These are phyloP conservation scores for Ips nitidus DNA, from an alignment of 1,140 invertebrate genomes.

Conservation along the genomic window DNA sequence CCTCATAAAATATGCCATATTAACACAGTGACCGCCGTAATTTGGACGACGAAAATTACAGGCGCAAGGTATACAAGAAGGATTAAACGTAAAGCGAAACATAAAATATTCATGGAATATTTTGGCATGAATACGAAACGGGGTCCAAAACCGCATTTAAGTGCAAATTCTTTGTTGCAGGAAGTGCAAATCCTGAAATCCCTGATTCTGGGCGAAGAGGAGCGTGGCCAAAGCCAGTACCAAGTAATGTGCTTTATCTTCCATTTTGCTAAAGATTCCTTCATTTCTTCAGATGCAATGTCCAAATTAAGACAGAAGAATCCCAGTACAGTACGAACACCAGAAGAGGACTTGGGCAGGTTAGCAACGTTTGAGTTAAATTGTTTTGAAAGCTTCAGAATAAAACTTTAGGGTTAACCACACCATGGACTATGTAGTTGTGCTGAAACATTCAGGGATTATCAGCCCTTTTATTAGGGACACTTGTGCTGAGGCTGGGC, in stretches of 20 bases:
- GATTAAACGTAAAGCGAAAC: slow-evolving; percentile 20
- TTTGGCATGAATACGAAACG: slow-evolving; percentile 20
- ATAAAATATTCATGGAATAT: slow-evolving; percentile 28
- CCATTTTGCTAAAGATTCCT: slow-evolving; percentile 86
- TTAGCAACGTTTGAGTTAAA: slow-evolving; percentile 1
- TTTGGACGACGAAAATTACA: slow-evolving; percentile 10
- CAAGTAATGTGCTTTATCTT: slow-evolving; percentile 92
- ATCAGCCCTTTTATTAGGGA: slow-evolving; percentile 74
- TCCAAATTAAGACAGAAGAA: slow-evolving; percentile 91
- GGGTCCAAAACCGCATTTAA: slow-evolving; percentile 14
- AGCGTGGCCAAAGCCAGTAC: slow-evolving; percentile 84
- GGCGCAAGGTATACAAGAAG: slow-evolving; percentile 2
- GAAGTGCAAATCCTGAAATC: slow-evolving; percentile 91
- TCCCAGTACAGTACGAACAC: slow-evolving; percentile 62
- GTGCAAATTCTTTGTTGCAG: slow-evolving; percentile 57
- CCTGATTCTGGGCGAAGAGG: slow-evolving; percentile 92
- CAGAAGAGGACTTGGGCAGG: slow-evolving; percentile 82
- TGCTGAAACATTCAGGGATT: slow-evolving; percentile 64
- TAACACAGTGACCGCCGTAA: slow-evolving; percentile 15
- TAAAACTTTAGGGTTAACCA: slow-evolving; percentile 60
- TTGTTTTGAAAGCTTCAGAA: not conserved
- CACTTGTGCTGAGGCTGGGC: slow-evolving; percentile 74
- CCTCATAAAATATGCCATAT: slow-evolving; percentile 20
- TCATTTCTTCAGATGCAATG: slow-evolving; percentile 95
- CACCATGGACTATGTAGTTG: slow-evolving; percentile 79